phyloP scores from a whole-genome alignment of 2,797 vertebrate species.

The Sternotherus odoratus region DNA sequence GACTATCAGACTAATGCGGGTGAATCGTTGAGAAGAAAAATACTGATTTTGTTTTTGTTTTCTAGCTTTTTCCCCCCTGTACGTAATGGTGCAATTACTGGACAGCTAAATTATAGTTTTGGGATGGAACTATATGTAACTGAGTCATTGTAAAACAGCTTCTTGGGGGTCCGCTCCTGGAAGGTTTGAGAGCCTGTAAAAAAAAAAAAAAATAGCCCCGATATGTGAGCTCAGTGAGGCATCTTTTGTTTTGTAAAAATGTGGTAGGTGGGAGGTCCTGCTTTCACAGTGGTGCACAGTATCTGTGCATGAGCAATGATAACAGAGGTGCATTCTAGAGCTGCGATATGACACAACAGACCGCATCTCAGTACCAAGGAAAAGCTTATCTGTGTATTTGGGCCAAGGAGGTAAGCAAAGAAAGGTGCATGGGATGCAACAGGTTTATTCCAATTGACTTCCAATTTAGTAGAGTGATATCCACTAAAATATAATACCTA shows the following conservation, averaged over 20 bases:
- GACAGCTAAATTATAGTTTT: slow-evolving; percentile 74
- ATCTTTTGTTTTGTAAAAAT: not conserved
- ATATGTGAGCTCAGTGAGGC: not conserved
- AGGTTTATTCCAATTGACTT: not conserved
- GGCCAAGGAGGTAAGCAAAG: not conserved
- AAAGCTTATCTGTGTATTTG: not conserved
- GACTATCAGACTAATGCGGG: slow-evolving; percentile 72
- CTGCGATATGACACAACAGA: not conserved
- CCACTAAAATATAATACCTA: fast-evolving
- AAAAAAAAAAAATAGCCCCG: not conserved
- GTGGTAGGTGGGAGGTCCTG: fast-evolving
- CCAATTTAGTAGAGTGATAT: not conserved
- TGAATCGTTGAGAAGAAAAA: slow-evolving; percentile 73
- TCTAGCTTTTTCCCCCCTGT: slow-evolving; percentile 79
- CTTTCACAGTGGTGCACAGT: not conserved
- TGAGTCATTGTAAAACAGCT: fast-evolving
- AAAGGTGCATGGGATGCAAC: fast-evolving
- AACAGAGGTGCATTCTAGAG: not conserved
- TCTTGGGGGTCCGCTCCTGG: slow-evolving; percentile 37
- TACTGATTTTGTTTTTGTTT: slow-evolving; percentile 68
- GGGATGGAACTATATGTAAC: slow-evolving; percentile 46
- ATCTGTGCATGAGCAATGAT: fast-evolving
- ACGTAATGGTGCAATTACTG: slow-evolving; percentile 83
- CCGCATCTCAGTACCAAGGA: not conserved
- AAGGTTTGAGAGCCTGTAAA: slow-evolving; percentile 33